phyloP scores from a whole-genome alignment of 2,888 invertebrate species.

The Tuta absoluta region DNA sequence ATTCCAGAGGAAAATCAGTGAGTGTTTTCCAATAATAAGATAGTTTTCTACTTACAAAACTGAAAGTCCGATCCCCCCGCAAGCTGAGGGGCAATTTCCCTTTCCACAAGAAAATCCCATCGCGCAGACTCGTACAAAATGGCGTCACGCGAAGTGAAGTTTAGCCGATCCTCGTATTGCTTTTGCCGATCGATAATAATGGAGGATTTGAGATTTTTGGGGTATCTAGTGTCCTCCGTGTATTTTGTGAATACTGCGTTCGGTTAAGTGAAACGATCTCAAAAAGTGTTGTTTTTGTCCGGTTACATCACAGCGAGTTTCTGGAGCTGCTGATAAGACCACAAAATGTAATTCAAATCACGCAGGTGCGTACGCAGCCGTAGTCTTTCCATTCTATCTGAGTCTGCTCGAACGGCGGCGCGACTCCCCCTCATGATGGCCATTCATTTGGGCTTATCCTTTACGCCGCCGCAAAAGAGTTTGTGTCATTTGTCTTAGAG shows the following conservation, averaged over 20 bases:
- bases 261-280: slow-evolving; percentile 65
- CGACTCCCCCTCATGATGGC: slow-evolving; percentile 79
- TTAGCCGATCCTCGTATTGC: slow-evolving; percentile 69
- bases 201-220: slow-evolving; percentile 78
- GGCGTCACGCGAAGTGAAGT: slow-evolving; percentile 82
- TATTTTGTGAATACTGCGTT: slow-evolving; percentile 70
- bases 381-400: slow-evolving; percentile 92
- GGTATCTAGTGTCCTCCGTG: slow-evolving; percentile 69
- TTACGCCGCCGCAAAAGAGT: slow-evolving; percentile 81
- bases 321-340: slow-evolving; percentile 69
- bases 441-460: slow-evolving; percentile 80
- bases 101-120: slow-evolving; percentile 72
- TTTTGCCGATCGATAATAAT: slow-evolving; percentile 85
- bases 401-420: slow-evolving; percentile 91
- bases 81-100: slow-evolving; percentile 75
- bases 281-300: slow-evolving; percentile 75
- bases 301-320: slow-evolving; percentile 78
- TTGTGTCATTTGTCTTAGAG: slow-evolving; percentile 75
- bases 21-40: slow-evolving; percentile 49
- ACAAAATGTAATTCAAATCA: slow-evolving; percentile 82
- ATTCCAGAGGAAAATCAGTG: slow-evolving; percentile 54
- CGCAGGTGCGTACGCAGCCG: slow-evolving; percentile 99
- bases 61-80: slow-evolving; percentile 69
- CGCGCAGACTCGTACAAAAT: slow-evolving; percentile 88
- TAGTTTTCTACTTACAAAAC: slow-evolving; percentile 48